Evolutionary conservation across 2,797 vertebrate species (phyloP), one percentile per base, ranked within the genome.

Genomic region (Fundulus diaphanus): DNA sequence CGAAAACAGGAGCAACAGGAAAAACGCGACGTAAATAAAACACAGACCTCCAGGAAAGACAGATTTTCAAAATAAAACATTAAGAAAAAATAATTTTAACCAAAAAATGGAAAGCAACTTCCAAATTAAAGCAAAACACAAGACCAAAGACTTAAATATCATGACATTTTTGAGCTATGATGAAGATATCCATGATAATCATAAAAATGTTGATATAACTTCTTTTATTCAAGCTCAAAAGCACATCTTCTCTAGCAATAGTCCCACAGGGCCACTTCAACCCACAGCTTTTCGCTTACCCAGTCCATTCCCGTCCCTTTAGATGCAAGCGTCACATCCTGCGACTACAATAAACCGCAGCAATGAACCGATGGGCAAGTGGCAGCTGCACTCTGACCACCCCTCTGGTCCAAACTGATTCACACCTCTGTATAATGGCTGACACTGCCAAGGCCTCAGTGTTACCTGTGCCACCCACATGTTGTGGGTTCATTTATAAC

Each of bases 401-500:
- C 65, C 63, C 80, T 70, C 74, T 16, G 81, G 68, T 82, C 86
- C 88, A 83, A 91, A 89, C 88, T 22, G 65, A 87, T 90, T 89
- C 86, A 77, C 81, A 75, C 71, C 70, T 67, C 73, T 77, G 84
- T 44, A 40, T 90, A 90, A 89, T 88, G 86, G 80, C 65, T 85
- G 84, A 82, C 79, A 44, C 80, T 82, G 85, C 87, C 85, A 74
- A 61, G 79, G 81, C 79, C 70, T 78, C 35, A 0, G 48, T 44
- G 40, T 73, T 70, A 56, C 84, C 80, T 31, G 82, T 37, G 86
- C 70, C 89, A 85, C 88, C 88, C 90, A 85, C 85, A 76, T 88
- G 90, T 92, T 85, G 88, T 6, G 24, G 88, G 82, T 91, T 91
- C 92, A 92, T 95, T 90, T 94, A 88, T 92, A 90, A 93, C 89